Evolutionary conservation across 2,113 vertebrate genomes (phyloP), one percentile per base, ranked within the genome.

Genomic region (Peromyscus californicus): DNA sequence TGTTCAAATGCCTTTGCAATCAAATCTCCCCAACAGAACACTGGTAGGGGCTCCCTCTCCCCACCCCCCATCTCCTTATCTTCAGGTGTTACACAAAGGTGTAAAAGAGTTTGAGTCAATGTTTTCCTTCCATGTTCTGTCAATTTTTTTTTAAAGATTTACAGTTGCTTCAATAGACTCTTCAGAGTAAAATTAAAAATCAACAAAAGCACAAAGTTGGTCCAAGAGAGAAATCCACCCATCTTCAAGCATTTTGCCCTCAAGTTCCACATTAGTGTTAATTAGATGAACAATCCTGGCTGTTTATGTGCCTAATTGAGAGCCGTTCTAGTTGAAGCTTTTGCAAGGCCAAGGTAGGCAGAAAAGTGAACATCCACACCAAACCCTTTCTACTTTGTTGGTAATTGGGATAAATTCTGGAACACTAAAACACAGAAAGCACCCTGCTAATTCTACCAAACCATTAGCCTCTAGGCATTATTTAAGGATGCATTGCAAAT

Each of bases 41-140:
- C 8, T 33, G 11, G 0, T 5, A 29, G 5, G 15, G 0, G 4
- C 21, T 7, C 19, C 3, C 4, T 75, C 9, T 59, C 17, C 15
- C 15, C 33, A 1, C 2, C 21, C 2, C 21, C 59, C 3, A 19
- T 5, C 5, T 79, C 57, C 9, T 39, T 45, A 57, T 45, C 13
- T 70, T 6, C 4, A 85, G 24, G 3, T 74, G 10, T 87, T 78
- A 74, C 24, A 48, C 29, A 75, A 54, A 96, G 10, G 2, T 75
- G 3, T 61, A 59, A 94, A 75, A 63, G 51, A 80, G 11, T 80
- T 57, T 31, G 59, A 63, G 79, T 76, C 36, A 17, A 63, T 69
- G 22, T 22, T 54, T 31, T 83, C 36, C 36, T 86, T 76, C 3
- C 33, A 42, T 45, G 7, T 33, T 57, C 70, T 74, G 59, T 16